These are phyloP conservation scores for Chymomyza fuscimana DNA, from an alignment of 2,888 invertebrate genomes.

Conservation along the genomic window DNA sequence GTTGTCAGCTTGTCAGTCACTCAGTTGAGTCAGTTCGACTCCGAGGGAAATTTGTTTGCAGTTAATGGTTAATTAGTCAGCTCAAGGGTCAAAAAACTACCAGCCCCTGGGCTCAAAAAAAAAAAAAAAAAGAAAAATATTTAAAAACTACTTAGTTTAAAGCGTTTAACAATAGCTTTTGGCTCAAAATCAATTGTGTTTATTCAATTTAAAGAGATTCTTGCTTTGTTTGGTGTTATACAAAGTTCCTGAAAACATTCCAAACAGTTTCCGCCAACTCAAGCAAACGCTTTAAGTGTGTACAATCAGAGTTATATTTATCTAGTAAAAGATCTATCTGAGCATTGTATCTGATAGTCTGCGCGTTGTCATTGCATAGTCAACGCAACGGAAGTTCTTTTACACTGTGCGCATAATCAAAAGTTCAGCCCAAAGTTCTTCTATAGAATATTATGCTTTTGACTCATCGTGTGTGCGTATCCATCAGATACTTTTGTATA, in stretches of 20 bases:
- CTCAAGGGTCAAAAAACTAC: constrained; percentile 52
- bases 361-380: constrained; percentile 14
- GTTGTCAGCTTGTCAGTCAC: constrained; percentile 39
- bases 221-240: constrained; percentile 13
- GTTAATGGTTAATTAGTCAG: constrained; percentile 43
- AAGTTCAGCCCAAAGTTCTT: constrained; percentile 28
- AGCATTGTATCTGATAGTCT: not conserved
- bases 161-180: not conserved
- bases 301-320: not conserved
- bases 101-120: not conserved
- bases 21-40: constrained; percentile 2
- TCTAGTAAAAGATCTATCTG: not conserved
- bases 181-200: not conserved
- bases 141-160: not conserved
- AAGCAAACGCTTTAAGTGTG: no score
- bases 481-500: constrained; percentile 22
- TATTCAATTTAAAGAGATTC: constrained; percentile 3
- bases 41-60: constrained; percentile 6
- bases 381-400: constrained; percentile 52
- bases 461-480: constrained; percentile 45
- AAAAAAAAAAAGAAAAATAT: not conserved
- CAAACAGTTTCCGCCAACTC: no score
- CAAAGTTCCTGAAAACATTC: no score
- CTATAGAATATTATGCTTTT: constrained; percentile 57
- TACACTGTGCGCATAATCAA: constrained; percentile 40